Percentiles rank a stretch among this genome's conserved stretches.
Conservation (phyloP, 1,140 invertebrate genomes). For the Drosophila yakuba region DNA sequence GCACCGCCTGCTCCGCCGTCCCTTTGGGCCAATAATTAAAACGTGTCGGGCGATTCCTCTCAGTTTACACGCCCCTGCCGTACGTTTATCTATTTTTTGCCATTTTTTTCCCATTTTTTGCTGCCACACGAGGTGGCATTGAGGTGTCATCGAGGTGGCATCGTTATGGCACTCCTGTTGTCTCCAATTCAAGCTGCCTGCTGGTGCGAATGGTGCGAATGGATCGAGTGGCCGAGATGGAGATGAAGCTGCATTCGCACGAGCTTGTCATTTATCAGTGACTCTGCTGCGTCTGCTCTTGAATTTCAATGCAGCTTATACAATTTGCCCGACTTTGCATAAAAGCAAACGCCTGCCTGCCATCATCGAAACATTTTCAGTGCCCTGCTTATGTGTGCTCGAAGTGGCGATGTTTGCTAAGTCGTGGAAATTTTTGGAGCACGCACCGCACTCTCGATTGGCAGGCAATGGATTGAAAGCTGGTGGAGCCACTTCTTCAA, state of each 20-base stretch:
- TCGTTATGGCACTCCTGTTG: slow-evolving; percentile 11
- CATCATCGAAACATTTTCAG: slow-evolving; percentile 12
- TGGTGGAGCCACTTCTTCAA: slow-evolving; percentile 2
- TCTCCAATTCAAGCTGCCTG: slow-evolving; percentile 16
- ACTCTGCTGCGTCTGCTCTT: slow-evolving; percentile 33
- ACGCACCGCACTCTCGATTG: slow-evolving; percentile 43
- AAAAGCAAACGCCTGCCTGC: slow-evolving; percentile 52
- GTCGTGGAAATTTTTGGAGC: slow-evolving; percentile 31
- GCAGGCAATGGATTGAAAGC: slow-evolving; percentile 58
- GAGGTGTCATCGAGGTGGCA: slow-evolving; percentile 3
- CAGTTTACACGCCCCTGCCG: slow-evolving; percentile 26
- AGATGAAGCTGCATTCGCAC: slow-evolving; percentile 40
- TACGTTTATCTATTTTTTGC: slow-evolving; percentile 1
- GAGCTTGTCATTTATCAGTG: slow-evolving; percentile 65
- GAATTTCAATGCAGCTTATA: slow-evolving; percentile 60
- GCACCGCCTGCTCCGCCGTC: neutral
- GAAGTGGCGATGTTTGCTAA: slow-evolving; percentile 49
- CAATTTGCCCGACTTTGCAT: slow-evolving; percentile 72
- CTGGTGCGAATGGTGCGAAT: neutral
- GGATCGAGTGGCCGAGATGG: slow-evolving; percentile 1
- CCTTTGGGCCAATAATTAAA: slow-evolving; percentile 38
- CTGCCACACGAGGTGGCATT: slow-evolving; percentile 15
- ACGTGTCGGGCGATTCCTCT: slow-evolving; percentile 35
- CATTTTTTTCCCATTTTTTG: neutral
- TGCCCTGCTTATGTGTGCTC: slow-evolving; percentile 22